Evolutionary conservation across 2,113 vertebrate genomes (phyloP).

Genomic region (Chaetura pelagica): DNA sequence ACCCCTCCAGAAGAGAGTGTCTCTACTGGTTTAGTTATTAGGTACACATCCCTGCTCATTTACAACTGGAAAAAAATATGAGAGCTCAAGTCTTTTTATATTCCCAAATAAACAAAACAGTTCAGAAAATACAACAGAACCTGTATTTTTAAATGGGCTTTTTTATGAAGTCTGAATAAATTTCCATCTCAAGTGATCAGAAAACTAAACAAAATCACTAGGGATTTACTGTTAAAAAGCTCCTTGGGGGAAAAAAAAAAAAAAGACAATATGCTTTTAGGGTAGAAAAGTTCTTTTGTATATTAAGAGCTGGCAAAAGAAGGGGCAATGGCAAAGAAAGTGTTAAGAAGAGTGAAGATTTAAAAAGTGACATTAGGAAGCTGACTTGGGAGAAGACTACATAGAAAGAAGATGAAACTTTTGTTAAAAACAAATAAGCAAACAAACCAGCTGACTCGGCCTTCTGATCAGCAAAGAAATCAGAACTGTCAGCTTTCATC

Average conservation of each 20-base stretch:
- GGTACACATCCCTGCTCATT: background rate
- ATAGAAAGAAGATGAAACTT: background rate
- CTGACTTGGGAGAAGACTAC: background rate
- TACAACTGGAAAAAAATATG: background rate
- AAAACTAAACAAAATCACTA: slow-evolving; percentile 24
- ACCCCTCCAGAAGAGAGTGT: background rate
- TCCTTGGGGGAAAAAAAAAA: background rate
- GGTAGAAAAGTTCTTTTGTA: background rate
- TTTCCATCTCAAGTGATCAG: slow-evolving; percentile 2
- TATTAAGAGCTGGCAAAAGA: background rate
- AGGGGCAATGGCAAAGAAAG: background rate
- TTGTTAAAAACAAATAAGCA: slow-evolving; percentile 25
- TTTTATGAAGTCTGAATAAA: slow-evolving; percentile 7
- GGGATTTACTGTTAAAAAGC: background rate
- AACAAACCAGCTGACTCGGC: background rate
- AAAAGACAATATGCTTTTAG: background rate
- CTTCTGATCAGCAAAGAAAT: slow-evolving; percentile 45
- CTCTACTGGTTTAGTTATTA: background rate
- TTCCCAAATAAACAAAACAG: background rate
- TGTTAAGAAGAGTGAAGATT: background rate
- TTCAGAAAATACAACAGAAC: background rate
- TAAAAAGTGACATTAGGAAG: background rate
- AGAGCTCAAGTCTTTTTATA: background rate
- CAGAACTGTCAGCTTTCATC: slow-evolving; percentile 35
- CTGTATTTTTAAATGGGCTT: background rate